Percentiles rank a stretch among this genome's conserved stretches.
Evolutionary conservation across 2,797 vertebrate genomes (phyloP).

Genomic region (Dallia pectoralis): DNA sequence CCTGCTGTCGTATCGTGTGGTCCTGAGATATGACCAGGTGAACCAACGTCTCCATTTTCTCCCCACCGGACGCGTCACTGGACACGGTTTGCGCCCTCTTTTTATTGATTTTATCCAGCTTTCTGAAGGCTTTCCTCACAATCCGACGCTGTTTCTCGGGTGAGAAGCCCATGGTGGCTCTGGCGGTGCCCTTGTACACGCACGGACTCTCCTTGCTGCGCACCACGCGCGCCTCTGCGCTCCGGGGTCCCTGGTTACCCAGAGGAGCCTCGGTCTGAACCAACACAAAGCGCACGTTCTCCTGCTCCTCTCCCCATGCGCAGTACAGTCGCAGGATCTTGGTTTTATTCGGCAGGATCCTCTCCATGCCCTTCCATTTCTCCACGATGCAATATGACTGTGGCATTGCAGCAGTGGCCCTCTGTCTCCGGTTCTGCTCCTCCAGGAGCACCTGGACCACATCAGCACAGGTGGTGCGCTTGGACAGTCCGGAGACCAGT

Average conservation of each 20-base stretch:
- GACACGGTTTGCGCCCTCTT: slow-evolving; percentile 68
- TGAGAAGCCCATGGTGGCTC: slow-evolving; percentile 60
- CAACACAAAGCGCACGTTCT: slow-evolving; percentile 89
- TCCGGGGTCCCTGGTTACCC: slow-evolving; percentile 81
- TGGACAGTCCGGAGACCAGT: slow-evolving; percentile 87
- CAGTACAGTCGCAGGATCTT: slow-evolving; percentile 87
- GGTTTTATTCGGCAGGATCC: slow-evolving; percentile 88
- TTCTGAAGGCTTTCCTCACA: slow-evolving; percentile 93
- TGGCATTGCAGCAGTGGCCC: slow-evolving; percentile 65
- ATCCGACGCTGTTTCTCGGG: slow-evolving; percentile 89
- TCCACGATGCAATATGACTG: slow-evolving; percentile 90
- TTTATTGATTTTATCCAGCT: slow-evolving; percentile 90
- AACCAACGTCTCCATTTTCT: slow-evolving; percentile 90
- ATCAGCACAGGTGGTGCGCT: slow-evolving; percentile 90
- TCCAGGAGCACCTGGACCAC: slow-evolving; percentile 86
- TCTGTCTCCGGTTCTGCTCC: slow-evolving; percentile 71
- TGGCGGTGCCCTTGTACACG: slow-evolving; percentile 53
- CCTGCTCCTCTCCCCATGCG: slow-evolving; percentile 91
- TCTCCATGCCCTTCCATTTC: slow-evolving; percentile 94
- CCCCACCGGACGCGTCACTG: slow-evolving; percentile 69
- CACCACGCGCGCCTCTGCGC: slow-evolving; percentile 92
- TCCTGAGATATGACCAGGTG: slow-evolving; percentile 94
- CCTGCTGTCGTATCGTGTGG: slow-evolving; percentile 92
- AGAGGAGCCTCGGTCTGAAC: slow-evolving; percentile 85
- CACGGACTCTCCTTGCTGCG: slow-evolving; percentile 81